phyloP scores from a whole-genome alignment of 2,113 vertebrate genomes.

The Chinchilla lanigera region DNA sequence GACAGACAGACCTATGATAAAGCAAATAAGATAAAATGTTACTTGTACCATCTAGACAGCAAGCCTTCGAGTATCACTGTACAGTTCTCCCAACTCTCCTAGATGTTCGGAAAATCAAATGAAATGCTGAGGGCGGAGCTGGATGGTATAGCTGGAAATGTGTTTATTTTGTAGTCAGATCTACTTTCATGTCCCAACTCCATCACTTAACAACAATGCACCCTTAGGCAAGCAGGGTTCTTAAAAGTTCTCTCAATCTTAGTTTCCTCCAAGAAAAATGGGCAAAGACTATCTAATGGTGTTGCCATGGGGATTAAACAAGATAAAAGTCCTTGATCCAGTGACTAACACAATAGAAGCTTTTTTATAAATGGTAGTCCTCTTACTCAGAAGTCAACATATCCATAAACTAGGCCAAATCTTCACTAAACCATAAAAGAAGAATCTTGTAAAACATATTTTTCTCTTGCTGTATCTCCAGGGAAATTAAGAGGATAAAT shows the following conservation, averaged over 20 bases:
- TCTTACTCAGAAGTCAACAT: slow-evolving; percentile 62
- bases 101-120: slow-evolving; percentile 1
- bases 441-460: slow-evolving; percentile 37
- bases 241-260: slow-evolving; percentile 1
- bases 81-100: background rate
- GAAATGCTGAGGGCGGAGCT: background rate
- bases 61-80: background rate
- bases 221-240: slow-evolving; percentile 29
- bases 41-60: background rate
- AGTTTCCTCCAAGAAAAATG: slow-evolving; percentile 7
- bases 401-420: slow-evolving; percentile 67
- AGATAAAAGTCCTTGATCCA: background rate
- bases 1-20: background rate
- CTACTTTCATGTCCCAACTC: slow-evolving; percentile 20
- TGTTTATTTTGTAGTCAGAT: background rate
- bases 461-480: slow-evolving; percentile 41
- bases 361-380: background rate
- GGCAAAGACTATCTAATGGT: background rate
- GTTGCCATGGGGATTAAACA: background rate
- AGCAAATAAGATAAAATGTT: background rate
- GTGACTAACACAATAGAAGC: background rate
- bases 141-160: background rate
- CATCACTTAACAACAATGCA: background rate
- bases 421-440: slow-evolving; percentile 46
- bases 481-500: slow-evolving; percentile 81